Percentiles rank a stretch among this genome's conserved stretches.
Conservation (phyloP, 2,888 invertebrate species). For the Cheilosia grossa region DNA sequence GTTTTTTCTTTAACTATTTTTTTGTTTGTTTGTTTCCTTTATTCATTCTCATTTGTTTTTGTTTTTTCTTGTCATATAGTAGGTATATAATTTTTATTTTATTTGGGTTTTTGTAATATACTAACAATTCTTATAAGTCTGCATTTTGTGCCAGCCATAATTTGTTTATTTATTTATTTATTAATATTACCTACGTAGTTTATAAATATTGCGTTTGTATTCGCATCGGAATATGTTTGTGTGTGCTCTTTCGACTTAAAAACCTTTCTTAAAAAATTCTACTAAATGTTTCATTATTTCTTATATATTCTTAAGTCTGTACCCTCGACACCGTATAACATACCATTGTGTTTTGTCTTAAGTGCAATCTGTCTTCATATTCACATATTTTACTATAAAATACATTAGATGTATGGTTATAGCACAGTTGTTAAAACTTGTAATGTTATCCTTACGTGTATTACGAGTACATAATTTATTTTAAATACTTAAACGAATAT, state of each 20-base stretch:
- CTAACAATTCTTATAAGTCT: conserved; percentile 70
- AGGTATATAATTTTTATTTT: conserved; percentile 50
- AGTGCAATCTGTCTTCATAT: conserved; percentile 53
- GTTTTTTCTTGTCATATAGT: conserved; percentile 19
- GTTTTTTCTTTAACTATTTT: conserved; percentile 56
- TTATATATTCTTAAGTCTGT: conserved; percentile 36
- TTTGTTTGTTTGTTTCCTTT: conserved; percentile 39
- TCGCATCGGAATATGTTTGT: conserved; percentile 70
- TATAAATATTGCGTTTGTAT: conserved; percentile 72
- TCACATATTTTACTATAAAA: conserved; percentile 73
- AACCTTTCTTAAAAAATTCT: conserved; percentile 67
- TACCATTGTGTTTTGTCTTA: conserved; percentile 36
- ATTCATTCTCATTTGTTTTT: conserved; percentile 26
- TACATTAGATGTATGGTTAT: conserved; percentile 62
- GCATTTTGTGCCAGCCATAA: conserved; percentile 70
- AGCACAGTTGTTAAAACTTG: conserved; percentile 65
- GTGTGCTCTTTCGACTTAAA: conserved; percentile 72
- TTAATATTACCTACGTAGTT: conserved; percentile 56
- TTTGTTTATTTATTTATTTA: conserved; percentile 52
- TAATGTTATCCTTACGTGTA: conserved; percentile 55
- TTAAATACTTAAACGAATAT: conserved; percentile 49
- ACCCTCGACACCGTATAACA: background rate
- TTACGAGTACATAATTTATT: conserved; percentile 7
- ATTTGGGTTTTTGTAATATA: conserved; percentile 25
- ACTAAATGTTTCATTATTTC: conserved; percentile 45